Percentiles rank a stretch among this genome's conserved stretches.
Evolutionary conservation across 2,113 vertebrate species (phyloP).

Genomic region (Emydocephalus ijimae): DNA sequence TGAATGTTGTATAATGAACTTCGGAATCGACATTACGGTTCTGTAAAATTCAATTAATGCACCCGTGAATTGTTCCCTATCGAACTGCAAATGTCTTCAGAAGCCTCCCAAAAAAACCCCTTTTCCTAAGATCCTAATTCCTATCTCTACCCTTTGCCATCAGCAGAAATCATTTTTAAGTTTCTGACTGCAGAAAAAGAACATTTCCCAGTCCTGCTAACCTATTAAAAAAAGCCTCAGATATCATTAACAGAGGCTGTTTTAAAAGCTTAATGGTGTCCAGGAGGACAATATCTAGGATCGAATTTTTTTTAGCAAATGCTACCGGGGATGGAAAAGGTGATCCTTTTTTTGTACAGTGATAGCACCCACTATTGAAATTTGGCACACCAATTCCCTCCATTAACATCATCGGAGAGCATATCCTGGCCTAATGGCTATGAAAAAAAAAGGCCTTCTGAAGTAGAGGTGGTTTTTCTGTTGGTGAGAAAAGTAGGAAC

Average conservation of each 20-base stretch:
- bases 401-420: background rate
- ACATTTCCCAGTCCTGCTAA: background rate
- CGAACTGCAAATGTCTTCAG: background rate
- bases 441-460: background rate
- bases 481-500: background rate
- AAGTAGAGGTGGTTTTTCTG: background rate
- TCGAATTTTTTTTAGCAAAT: background rate
- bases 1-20: background rate
- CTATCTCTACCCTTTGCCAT: background rate
- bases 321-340: background rate
- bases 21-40: background rate
- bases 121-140: background rate
- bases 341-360: background rate
- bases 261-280: background rate
- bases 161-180: background rate
- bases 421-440: background rate
- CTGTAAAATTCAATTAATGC: background rate
- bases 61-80: background rate
- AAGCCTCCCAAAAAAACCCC: background rate
- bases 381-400: background rate
- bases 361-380: background rate
- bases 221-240: background rate
- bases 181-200: background rate
- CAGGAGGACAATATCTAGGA: background rate
- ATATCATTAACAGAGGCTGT: background rate